These are phyloP conservation scores for Dromiciops gliroides DNA, from an alignment of 2,113 vertebrate species.

Conservation along the genomic window DNA sequence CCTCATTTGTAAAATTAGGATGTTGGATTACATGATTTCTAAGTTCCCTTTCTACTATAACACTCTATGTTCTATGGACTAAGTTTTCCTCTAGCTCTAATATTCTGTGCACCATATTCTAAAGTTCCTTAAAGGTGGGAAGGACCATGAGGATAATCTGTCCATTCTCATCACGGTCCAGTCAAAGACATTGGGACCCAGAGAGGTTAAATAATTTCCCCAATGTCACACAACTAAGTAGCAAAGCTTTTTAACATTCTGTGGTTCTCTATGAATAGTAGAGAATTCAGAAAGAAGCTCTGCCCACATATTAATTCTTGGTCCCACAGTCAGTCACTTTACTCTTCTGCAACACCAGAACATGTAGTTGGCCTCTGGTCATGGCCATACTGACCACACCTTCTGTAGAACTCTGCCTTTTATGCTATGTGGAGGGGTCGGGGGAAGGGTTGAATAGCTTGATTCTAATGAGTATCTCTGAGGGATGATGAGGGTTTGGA, in stretches of 20 bases:
- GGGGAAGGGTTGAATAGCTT: neutral
- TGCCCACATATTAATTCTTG: neutral
- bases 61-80: neutral
- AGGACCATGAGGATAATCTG: neutral
- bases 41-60: neutral
- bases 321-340: neutral
- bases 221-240: neutral
- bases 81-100: neutral
- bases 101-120: neutral
- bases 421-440: neutral
- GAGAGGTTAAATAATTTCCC: neutral
- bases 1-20: neutral
- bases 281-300: neutral
- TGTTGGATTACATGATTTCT: neutral
- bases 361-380: neutral
- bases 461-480: conserved; percentile 52
- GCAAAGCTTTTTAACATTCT: neutral
- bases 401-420: neutral
- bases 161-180: neutral
- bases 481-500: conserved; percentile 52
- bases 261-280: neutral
- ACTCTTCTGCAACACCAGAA: neutral
- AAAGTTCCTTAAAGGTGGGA: neutral
- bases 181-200: neutral
- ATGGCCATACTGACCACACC: neutral